phyloP scores from a whole-genome alignment of 2,888 invertebrate species.

The Physocephala rufipes region DNA sequence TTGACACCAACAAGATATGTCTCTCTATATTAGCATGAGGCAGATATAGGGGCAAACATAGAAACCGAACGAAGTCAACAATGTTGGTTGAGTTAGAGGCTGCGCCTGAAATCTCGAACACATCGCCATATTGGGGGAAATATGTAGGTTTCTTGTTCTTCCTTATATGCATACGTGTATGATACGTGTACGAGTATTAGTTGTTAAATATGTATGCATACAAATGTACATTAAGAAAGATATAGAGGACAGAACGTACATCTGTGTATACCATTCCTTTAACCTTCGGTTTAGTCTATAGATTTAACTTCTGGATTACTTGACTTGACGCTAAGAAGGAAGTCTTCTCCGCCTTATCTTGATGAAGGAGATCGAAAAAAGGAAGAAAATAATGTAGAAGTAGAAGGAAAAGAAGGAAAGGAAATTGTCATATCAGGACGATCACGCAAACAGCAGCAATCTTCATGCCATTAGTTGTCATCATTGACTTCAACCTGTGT shows the following conservation, averaged over 20 bases:
- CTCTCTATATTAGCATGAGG: not conserved
- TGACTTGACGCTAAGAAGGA: no score
- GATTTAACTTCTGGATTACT: no score
- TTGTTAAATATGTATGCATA: no score
- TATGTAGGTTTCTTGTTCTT: not conserved
- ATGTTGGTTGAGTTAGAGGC: not conserved
- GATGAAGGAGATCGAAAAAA: no score
- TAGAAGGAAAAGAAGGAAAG: no score
- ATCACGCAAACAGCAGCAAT: no score
- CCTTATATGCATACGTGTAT: no score
- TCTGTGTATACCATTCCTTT: no score
- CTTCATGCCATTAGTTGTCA: not conserved
- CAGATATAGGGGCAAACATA: not conserved
- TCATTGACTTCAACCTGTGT: conserved; percentile 1
- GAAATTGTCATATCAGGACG: no score
- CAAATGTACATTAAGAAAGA: not conserved
- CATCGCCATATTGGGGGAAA: not conserved
- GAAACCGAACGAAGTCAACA: not conserved
- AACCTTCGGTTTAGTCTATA: no score
- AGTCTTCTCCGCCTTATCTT: no score
- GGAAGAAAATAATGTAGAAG: no score
- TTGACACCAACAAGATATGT: conserved; percentile 15
- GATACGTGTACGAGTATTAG: not conserved
- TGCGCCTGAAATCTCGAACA: not conserved
- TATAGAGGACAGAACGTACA: not conserved